Percentiles rank a stretch among this genome's conserved stretches.
These are phyloP conservation scores for Agrochola macilenta DNA, from an alignment of 2,888 invertebrate genomes.

Conservation along the genomic window DNA sequence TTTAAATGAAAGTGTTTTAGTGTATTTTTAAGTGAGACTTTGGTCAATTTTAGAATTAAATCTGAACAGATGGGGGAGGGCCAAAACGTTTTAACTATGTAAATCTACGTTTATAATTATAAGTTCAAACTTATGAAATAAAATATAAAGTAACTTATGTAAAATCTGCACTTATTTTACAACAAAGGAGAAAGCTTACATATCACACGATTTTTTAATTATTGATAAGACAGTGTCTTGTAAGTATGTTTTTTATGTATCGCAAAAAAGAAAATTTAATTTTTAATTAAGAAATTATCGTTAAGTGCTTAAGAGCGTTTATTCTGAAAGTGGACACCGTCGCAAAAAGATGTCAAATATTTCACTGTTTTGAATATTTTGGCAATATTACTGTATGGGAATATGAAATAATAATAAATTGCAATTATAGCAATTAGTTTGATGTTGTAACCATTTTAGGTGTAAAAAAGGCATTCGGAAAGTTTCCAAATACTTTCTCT, in stretches of 20 bases:
- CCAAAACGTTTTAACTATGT: neutral
- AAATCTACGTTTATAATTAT: neutral
- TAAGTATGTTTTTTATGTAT: neutral
- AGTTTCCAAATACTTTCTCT: too few species aligned
- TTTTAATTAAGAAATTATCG: neutral
- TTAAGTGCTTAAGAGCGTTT: too few species aligned
- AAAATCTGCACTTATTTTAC: neutral
- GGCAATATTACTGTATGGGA: too few species aligned
- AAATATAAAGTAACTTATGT: too few species aligned
- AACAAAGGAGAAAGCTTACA: neutral
- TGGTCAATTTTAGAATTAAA: neutral
- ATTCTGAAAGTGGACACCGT: too few species aligned
- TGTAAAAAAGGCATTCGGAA: too few species aligned
- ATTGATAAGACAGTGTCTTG: too few species aligned
- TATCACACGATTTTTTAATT: neutral
- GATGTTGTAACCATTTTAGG: too few species aligned
- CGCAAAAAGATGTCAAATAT: too few species aligned
- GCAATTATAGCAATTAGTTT: too few species aligned
- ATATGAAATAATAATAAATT: too few species aligned
- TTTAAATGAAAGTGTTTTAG: constrained; percentile 15
- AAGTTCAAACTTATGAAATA: neutral
- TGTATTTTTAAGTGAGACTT: neutral
- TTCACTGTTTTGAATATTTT: too few species aligned
- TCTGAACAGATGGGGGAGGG: neutral
- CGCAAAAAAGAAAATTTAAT: neutral